Conservation (phyloP, 2,888 invertebrate genomes). For the Lobophora halterata region DNA sequence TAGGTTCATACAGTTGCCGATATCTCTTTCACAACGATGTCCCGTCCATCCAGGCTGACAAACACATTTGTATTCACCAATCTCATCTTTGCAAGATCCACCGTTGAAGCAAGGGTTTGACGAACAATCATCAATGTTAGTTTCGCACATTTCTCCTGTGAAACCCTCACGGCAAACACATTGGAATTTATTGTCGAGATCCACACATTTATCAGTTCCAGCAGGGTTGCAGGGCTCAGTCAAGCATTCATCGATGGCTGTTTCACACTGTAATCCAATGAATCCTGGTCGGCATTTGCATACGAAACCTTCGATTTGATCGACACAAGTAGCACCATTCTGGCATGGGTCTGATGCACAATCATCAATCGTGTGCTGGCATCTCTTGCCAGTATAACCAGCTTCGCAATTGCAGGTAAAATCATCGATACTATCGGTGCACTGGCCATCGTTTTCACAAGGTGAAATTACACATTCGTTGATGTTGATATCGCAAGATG, state of each 20-base stretch:
- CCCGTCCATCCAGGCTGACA: slow-evolving; percentile 95
- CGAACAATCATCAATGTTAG: slow-evolving; percentile 93
- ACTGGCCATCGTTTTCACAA: slow-evolving; percentile 95
- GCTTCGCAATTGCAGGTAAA: slow-evolving; percentile 94
- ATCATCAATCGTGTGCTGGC: slow-evolving; percentile 96
- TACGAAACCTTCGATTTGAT: slow-evolving; percentile 93
- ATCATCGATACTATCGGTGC: slow-evolving; percentile 92
- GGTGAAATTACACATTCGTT: slow-evolving; percentile 95
- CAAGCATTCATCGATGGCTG: slow-evolving; percentile 94
- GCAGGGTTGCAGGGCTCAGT: slow-evolving; percentile 94
- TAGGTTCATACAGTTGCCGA: slow-evolving; percentile 91
- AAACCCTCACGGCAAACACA: slow-evolving; percentile 96
- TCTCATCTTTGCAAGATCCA: slow-evolving; percentile 92
- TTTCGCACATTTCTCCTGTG: slow-evolving; percentile 90
- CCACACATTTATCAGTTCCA: slow-evolving; percentile 94
- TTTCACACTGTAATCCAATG: slow-evolving; percentile 95
- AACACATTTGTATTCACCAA: slow-evolving; percentile 90
- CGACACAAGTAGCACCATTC: slow-evolving; percentile 93
- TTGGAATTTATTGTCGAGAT: slow-evolving; percentile 91
- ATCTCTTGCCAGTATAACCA: slow-evolving; percentile 96
- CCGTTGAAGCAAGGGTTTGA: slow-evolving; percentile 93
- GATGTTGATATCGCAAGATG: slow-evolving; percentile 92
- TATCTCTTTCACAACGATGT: slow-evolving; percentile 90
- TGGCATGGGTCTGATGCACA: slow-evolving; percentile 95
- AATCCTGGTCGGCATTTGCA: slow-evolving; percentile 97